Base-by-base conservation (phyloP, 2,797 vertebrate genomes). In the Vultur gryphus region DNA sequence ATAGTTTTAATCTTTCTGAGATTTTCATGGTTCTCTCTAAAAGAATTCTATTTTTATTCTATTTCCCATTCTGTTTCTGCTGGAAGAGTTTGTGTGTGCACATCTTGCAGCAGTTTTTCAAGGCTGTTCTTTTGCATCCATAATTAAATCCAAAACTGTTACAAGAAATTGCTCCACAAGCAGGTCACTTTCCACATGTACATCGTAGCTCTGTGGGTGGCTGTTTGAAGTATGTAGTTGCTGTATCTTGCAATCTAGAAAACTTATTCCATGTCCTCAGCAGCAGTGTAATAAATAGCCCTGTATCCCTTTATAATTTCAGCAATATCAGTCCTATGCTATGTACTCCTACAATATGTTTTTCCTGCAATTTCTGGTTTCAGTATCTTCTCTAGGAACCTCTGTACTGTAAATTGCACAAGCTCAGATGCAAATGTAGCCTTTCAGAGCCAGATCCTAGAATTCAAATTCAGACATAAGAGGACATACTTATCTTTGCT, bases 81-180 rank as follows among this genome's bases (percentile, higher is more conserved):
- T 73, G 37, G 41, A 84, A 33, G 35, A 71, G 16, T 75, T 92
- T 73, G 16, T 78, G 15, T 52, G 29, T 61, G 37, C 58, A 79
- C 10, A 72, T 83, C 39, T 88, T 93, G 83, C 87, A 87, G 48
- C 59, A 61, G 48, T 52, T 90, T 89, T 88, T 90, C 28, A 33
- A 82, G 77, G 20, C 33, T 58, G 43, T 26, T 87, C 43, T 83
- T 87, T 86, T 59, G 44, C 35, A 86, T 24, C 15, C 13, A 2
- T 94, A 94, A 93, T 88, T 94, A 93, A 94, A 87, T 61, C 35
- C 71, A 85, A 95, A 93, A 78, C 71, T 85, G 41, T 61, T 78
- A 58, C 14, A 89, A 92, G 55, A 84, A 88, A 79, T 20, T 80
- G 48, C 64, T 87, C 66, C 62, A 46, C 7, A 85, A 90, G 61